These are phyloP conservation scores for Patiria pectinifera DNA, from an alignment of 53 echinoderm and acorn worm species.

Conservation along the genomic window DNA sequence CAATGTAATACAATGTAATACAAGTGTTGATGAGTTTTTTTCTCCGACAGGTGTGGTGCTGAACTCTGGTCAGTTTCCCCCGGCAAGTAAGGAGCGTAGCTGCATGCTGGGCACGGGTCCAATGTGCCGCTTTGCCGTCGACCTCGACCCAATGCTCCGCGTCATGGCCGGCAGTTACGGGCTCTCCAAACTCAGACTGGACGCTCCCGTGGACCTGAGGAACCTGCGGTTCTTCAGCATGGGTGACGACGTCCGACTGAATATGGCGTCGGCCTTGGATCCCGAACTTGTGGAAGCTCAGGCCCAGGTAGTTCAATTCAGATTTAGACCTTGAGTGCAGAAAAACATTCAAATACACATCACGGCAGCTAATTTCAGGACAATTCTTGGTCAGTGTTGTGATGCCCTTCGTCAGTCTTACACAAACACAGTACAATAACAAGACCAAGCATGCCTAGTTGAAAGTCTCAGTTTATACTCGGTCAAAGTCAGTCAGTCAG, in stretches of 20 bases:
- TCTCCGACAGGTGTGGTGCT: constrained; percentile 72
- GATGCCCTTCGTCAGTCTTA: no score
- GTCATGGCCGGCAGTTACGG: constrained; percentile 92
- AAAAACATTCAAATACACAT: not conserved
- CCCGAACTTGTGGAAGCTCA: constrained; percentile 84
- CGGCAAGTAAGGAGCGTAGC: constrained; percentile 69
- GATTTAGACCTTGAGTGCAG: not conserved
- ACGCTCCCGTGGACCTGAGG: constrained; percentile 79
- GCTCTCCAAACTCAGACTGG: constrained; percentile 76
- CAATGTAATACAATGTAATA: no score
- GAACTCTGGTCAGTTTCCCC: constrained; percentile 90
- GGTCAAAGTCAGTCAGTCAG: no score
- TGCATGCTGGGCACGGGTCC: constrained; percentile 89
- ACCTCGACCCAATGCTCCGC: constrained; percentile 82
- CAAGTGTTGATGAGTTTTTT: no score
- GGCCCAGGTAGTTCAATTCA: constrained; percentile 58
- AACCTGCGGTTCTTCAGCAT: constrained; percentile 82
- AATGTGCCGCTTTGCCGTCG: constrained; percentile 85
- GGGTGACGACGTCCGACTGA: constrained; percentile 74
- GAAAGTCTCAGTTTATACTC: no score
- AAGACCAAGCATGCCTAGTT: no score
- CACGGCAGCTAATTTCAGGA: no score
- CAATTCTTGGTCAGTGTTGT: no score
- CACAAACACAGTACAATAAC: no score
- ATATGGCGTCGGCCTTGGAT: constrained; percentile 75